Base-by-base conservation (phyloP, 2,888 invertebrate genomes). In the Tolmerus cingulatus region DNA sequence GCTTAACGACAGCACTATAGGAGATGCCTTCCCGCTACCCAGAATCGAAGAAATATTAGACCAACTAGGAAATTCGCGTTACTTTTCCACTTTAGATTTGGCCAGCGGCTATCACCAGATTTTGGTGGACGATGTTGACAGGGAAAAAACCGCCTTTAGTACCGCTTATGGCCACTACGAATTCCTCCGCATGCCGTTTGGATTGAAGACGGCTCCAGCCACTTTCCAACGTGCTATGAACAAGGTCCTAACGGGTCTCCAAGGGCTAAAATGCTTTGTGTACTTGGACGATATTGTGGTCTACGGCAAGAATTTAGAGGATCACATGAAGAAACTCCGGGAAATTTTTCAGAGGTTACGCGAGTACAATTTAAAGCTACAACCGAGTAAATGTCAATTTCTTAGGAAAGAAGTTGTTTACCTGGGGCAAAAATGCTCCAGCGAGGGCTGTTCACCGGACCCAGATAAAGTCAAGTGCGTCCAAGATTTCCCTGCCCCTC, bases 161-260 rank as follows among this genome's bases (percentile, higher is more conserved):
- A 91, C 91, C 3, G 90, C 91, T 0, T 91, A 91, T 86, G 91
- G 91, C 3, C 86, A 91, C 5, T 91, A 89, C 82, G 91, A 91
- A 88, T 90, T 89, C 79, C 40, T 88, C 0, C 27, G 37, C 3
- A 91, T 91, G 91, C 87, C 90, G 1, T 91, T 91, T 86, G 91
- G 91, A 0, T 88, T 92, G 8, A 27, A 34, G 30, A 30, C 30
- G 30, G 30, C 30, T 30, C 30, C 30, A 30, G 30, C 30, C 3
- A 30, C 30, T 30, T 30, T 30, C 30, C 30, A 30, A 30, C 3
- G 30, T 30, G 30, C 30, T 30, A 30, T 91, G 9, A 79, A 74
- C 5, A 79, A 87, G 2, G 89, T 84, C 30, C 30, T 2, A 90
- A 90, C 86, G 34, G 4, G 34, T 34, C 34, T 34, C 34, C 34